These are phyloP conservation scores for Eupithecia insigniata DNA, from an alignment of 2,888 invertebrate species.

Conservation along the genomic window DNA sequence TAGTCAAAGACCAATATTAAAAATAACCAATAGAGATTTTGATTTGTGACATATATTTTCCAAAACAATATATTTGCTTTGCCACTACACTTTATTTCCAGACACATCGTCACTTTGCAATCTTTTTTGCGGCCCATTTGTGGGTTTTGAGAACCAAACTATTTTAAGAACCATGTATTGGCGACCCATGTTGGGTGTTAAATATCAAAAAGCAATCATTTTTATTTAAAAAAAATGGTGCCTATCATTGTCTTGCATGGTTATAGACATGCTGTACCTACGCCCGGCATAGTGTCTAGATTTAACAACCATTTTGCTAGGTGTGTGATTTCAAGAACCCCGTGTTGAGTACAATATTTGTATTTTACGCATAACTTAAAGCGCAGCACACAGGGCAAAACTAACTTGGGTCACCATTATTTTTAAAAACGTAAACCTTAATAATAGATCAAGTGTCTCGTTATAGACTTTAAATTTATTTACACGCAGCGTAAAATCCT, in stretches of 20 bases:
- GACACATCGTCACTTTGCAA: not conserved
- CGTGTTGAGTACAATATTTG: slow-evolving; percentile 18
- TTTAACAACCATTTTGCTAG: no score
- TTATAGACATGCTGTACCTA: not conserved
- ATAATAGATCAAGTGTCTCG: no score
- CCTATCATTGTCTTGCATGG: not conserved
- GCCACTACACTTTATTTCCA: not conserved
- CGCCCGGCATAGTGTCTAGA: not conserved
- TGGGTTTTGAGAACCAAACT: no score
- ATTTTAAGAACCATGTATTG: not conserved
- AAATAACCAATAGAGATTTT: not conserved
- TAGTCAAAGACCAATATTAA: not conserved
- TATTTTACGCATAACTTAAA: no score
- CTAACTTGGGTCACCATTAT: no score
- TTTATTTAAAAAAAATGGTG: not conserved
- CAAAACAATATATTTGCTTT: not conserved
- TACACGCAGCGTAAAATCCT: no score
- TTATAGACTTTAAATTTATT: no score
- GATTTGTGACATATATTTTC: not conserved
- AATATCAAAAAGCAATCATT: not conserved
- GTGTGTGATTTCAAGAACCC: not conserved
- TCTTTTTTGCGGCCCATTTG: not conserved
- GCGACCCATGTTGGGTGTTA: slow-evolving; percentile 23
- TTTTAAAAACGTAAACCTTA: no score
- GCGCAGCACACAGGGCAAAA: no score